Evolutionary conservation across 2,113 vertebrate genomes (phyloP).

Genomic region (Pelvicachromis taeniatus): DNA sequence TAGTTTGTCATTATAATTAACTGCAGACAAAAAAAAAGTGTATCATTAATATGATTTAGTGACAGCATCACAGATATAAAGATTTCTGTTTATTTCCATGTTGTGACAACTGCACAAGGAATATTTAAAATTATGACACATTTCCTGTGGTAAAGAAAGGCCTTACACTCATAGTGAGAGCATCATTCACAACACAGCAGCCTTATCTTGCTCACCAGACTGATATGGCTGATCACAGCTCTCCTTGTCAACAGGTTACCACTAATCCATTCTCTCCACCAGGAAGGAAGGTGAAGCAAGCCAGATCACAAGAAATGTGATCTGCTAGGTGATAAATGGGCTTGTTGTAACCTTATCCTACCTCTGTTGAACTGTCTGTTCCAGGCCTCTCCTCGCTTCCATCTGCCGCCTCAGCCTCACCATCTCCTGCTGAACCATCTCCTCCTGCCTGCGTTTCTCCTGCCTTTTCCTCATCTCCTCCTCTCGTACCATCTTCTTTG

Average conservation of each 20-base stretch:
- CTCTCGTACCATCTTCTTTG: constrained; percentile 69
- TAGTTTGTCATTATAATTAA: not conserved
- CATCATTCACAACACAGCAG: not conserved
- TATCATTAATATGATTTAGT: not conserved
- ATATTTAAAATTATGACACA: not conserved
- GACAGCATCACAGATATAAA: not conserved
- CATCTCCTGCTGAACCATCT: constrained; percentile 83
- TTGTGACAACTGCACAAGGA: not conserved
- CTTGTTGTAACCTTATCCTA: constrained; percentile 51
- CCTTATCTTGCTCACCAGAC: not conserved
- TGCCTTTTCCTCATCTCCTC: constrained; percentile 74
- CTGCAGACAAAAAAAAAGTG: not conserved
- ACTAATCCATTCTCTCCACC: not conserved
- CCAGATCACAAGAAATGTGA: not conserved
- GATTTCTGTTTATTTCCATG: not conserved
- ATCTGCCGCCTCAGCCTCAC: constrained; percentile 83
- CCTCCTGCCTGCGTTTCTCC: constrained; percentile 77
- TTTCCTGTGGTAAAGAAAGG: not conserved
- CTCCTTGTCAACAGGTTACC: not conserved
- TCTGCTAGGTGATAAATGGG: not conserved
- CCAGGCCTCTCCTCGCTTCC: constrained; percentile 71
- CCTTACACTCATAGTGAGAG: not conserved
- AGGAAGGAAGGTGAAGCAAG: not conserved
- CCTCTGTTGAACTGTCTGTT: constrained; percentile 74
- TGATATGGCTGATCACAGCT: not conserved